Conservation (phyloP, 2,888 invertebrate genomes). For the Uropetala carovei region DNA sequence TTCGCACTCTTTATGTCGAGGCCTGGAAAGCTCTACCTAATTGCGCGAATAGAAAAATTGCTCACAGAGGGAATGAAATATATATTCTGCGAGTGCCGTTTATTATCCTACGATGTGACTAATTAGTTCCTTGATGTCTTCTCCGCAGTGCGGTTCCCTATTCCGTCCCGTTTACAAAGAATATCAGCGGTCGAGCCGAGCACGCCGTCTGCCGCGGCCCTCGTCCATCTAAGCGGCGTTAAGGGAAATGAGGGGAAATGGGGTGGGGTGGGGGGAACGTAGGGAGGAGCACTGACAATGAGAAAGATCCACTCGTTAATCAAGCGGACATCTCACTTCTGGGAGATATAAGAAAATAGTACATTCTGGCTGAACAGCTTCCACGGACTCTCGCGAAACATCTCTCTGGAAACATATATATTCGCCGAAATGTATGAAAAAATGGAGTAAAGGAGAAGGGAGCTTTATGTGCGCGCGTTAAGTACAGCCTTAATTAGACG, state of each 20-base stretch:
- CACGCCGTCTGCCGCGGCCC: not conserved
- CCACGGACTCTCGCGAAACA: not conserved
- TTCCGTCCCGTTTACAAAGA: not conserved
- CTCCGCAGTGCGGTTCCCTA: slow-evolving; percentile 16
- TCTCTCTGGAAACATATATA: not conserved
- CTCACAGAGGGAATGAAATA: not conserved
- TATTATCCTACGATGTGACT: not conserved
- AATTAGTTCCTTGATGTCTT: slow-evolving; percentile 32
- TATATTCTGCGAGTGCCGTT: slow-evolving; percentile 23
- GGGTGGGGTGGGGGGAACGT: not conserved
- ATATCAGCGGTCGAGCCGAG: not conserved
- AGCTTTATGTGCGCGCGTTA: too few species aligned
- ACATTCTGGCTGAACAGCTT: slow-evolving; percentile 2
- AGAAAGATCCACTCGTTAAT: slow-evolving; percentile 14
- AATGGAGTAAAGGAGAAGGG: not conserved
- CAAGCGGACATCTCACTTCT: slow-evolving; percentile 28
- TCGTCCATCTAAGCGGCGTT: not conserved
- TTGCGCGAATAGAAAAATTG: not conserved
- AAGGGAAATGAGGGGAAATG: not conserved
- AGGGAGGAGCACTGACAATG: not conserved
- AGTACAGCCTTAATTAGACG: too few species aligned
- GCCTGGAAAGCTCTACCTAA: not conserved
- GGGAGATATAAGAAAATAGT: slow-evolving; percentile 22
- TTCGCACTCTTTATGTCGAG: not conserved
- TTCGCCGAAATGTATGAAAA: not conserved